Evolutionary conservation across 2,113 vertebrate genomes (phyloP), one percentile per base, ranked within the genome.

Genomic region (Poeciliopsis occidentalis): DNA sequence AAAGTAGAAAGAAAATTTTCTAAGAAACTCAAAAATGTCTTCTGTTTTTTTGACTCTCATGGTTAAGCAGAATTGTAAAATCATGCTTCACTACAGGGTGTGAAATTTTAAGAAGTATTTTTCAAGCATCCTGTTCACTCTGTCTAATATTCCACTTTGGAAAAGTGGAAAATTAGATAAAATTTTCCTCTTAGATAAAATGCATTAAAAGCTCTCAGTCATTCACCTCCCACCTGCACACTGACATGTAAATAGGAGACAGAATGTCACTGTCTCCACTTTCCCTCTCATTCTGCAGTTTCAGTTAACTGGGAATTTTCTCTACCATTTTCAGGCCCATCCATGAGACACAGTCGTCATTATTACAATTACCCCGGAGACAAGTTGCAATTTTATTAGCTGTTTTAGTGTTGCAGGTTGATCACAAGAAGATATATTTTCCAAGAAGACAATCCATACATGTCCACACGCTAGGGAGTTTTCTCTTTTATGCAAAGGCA

Each of bases 291-390:
- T 32, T 57, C 65, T 76, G 72, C 67, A 71, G 32, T 81, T 70
- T 76, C 65, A 68, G 67, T 77, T 82, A 91, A 86, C 71, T 69
- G 67, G 64, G 67, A 66, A 79, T 84, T 89, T 85, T 71, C 71
- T 75, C 71, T 47, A 44, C 76, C 64, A 32, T 27, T 69, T 44
- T 78, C 67, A 60, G 44, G 12, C 66, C 78, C 39, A 68, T 82
- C 80, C 71, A 22, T 84, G 85, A 83, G 24, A 78, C 64, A 74
- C n/a, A 3, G 71, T 74, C 80, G 85, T 79, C 75, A 54, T 77
- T 73, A 10, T 30, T 31, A 51, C 85, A 71, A 76, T 86, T 68
- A 73, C 89, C 87, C 84, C 66, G 54, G 85, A 87, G 87, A 87
- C 87, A 70, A 66, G 76, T 78, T 13, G 19, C 29, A 57, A 76